These are phyloP conservation scores for Oxygymnocypris stewartii DNA, from an alignment of 2,113 vertebrate species.

Conservation along the genomic window DNA sequence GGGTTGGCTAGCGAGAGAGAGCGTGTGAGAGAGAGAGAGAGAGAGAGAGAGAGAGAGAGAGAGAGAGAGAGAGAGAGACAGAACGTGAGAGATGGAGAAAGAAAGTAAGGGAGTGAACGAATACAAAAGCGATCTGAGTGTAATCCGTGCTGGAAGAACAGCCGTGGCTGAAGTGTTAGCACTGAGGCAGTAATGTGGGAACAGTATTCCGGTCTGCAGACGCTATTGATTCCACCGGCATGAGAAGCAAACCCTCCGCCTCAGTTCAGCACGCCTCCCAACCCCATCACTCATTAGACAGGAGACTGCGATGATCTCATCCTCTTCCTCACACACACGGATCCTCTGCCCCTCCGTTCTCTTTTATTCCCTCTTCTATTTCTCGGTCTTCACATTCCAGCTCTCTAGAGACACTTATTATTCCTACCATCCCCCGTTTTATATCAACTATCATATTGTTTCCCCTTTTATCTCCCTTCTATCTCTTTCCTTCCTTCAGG, in stretches of 20 bases:
- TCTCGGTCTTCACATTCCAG: conserved; percentile 37
- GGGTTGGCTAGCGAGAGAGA: conserved; percentile 47
- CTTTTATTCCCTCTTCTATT: conserved; percentile 41
- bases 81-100: conserved; percentile 51
- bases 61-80: conserved; percentile 42
- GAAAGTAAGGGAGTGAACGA: conserved; percentile 40
- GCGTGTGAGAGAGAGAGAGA: conserved; percentile 1
- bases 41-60: conserved; percentile 48
- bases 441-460: conserved; percentile 10
- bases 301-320: conserved; percentile 80
- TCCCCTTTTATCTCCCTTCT: neutral
- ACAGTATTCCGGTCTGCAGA: conserved; percentile 59
- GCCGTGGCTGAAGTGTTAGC: conserved; percentile 31
- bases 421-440: conserved; percentile 35
- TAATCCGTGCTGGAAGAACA: conserved; percentile 45
- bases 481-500: neutral
- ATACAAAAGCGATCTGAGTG: conserved; percentile 40
- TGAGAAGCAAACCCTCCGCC: conserved; percentile 49
- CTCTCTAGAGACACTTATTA: conserved; percentile 40
- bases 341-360: conserved; percentile 21
- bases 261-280: conserved; percentile 45
- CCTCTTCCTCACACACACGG: conserved; percentile 61
- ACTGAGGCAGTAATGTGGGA: conserved; percentile 49
- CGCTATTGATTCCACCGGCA: conserved; percentile 61
- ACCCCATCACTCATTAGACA: conserved; percentile 69